These are phyloP conservation scores for Lasiurus cinereus DNA, from an alignment of 2,113 vertebrate genomes.

Conservation along the genomic window DNA sequence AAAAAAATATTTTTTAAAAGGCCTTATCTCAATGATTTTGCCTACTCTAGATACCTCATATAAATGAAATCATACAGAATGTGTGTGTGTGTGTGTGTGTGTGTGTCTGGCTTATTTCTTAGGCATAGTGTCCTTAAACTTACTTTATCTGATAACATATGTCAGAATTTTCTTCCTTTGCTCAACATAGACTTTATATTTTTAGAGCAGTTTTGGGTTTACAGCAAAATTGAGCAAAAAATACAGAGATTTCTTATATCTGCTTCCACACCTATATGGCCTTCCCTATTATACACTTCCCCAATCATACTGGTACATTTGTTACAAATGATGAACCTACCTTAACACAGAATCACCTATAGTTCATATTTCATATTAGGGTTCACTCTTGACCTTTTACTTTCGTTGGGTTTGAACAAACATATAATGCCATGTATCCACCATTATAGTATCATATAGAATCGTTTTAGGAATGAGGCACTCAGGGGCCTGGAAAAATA, in stretches of 20 bases:
- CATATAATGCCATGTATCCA: background rate
- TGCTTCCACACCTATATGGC: background rate
- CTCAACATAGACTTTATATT: background rate
- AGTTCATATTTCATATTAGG: background rate
- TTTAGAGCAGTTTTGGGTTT: background rate
- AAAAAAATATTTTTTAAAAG: too few relatives aligned
- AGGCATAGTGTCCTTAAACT: background rate
- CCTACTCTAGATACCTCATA: background rate
- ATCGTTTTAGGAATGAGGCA: background rate
- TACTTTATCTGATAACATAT: background rate
- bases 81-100: background rate
- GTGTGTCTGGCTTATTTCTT: background rate
- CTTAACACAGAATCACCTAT: background rate
- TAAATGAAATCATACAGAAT: background rate
- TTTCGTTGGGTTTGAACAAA: background rate
- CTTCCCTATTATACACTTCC: background rate
- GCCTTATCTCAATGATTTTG: background rate
- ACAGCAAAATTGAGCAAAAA: background rate
- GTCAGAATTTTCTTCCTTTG: background rate
- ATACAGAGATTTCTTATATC: background rate
- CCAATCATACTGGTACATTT: background rate
- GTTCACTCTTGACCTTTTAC: background rate
- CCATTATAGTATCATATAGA: background rate
- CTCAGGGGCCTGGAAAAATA: background rate
- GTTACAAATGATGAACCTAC: background rate